A percentile compares a stretch with the other conserved stretches of the same genome.
Evolutionary conservation across 30 jellyfish, hydroid and myxozoan species (phyloP).

Genomic region (Aurelia coerulea): DNA sequence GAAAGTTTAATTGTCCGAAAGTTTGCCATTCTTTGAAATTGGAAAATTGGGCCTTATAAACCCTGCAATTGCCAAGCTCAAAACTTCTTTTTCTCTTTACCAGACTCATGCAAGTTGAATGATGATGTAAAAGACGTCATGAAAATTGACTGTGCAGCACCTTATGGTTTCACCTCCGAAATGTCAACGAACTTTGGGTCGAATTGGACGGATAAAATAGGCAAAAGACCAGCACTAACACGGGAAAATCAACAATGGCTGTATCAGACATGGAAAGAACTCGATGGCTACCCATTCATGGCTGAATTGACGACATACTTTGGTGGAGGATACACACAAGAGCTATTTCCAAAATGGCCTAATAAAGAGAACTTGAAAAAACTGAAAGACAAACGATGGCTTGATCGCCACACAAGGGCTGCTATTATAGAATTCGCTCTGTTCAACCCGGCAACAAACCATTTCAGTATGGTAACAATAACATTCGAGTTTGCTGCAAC

Average conservation of each 20-base stretch:
- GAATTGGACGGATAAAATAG: constrained; percentile 74
- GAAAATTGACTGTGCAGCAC: constrained; percentile 78
- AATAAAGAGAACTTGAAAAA: constrained; percentile 58
- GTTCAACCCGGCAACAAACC: constrained; percentile 88
- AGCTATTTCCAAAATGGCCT: constrained; percentile 89
- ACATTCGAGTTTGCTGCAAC: constrained; percentile 95
- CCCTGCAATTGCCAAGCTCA: too few species aligned
- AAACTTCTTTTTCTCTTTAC: constrained; percentile 5
- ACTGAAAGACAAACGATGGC: constrained; percentile 76
- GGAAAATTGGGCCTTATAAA: too few species aligned
- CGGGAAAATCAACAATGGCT: constrained; percentile 87
- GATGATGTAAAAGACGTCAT: constrained; percentile 50
- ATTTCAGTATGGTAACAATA: constrained; percentile 83
- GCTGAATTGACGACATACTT: constrained; percentile 91
- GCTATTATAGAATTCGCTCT: constrained; percentile 87
- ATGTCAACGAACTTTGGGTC: constrained; percentile 40
- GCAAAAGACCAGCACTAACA: constrained; percentile 52
- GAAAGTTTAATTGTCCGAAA: too few species aligned
- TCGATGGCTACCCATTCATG: constrained; percentile 96
- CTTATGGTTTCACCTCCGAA: constrained; percentile 63
- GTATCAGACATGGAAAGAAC: constrained; percentile 87
- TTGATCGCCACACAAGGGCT: constrained; percentile 96
- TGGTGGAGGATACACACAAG: constrained; percentile 98
- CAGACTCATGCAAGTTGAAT: constrained; percentile 81
- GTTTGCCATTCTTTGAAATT: too few species aligned